Base-by-base conservation (phyloP, 2,113 vertebrate genomes). In the Sprattus sprattus region DNA sequence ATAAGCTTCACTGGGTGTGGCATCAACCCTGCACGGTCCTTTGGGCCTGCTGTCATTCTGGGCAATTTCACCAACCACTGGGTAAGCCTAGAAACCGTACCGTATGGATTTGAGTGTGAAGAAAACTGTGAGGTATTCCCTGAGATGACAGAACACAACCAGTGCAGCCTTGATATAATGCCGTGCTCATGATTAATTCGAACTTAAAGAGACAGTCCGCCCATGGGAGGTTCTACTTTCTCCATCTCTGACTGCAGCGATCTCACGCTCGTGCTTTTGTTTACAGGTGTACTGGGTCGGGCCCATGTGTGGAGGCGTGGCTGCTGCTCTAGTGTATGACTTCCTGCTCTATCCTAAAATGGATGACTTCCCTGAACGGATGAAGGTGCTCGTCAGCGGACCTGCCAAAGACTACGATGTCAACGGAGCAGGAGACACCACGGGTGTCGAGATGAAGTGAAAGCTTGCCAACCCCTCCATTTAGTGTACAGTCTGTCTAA, bases 1-100 rank as follows among this genome's bases (percentile, higher is more conserved):
- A 99, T 99, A 16, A 98, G 98, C 90, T 99, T 97, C 93, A 99
- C 98, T 0, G 98, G 98, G 52, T 99, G 98, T 5, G 95, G 98
- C n/a, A 99, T 99, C 86, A 99, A 99, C 87, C 98, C 98, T 0
- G 98, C 98, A 11, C 96, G 98, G 25, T 99, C 98, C 47, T 99
- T 99, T 0, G 98, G 98, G 15, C 97, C 98, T 0, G 97, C 98
- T 0, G 90, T 99, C 90, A 94, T 99, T 85, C 87, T 95, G 6
- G 93, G 89, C 28, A 54, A 97, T 85, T 99, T 99, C 86, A 89
- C 87, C n/a, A 64, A 99, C 84, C 98, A 99, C 92, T 99, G 98
- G 98, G 98, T 99, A 92, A 95, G 96, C 89, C 28, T 47, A 25
- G 0, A 8, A 71, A 10, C 25, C 64, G 15, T 8, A 32, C 8